A percentile compares a stretch with the other conserved stretches of the same genome.
Conservation (phyloP, 1,140 invertebrate species). For the Chymomyza costata region DNA sequence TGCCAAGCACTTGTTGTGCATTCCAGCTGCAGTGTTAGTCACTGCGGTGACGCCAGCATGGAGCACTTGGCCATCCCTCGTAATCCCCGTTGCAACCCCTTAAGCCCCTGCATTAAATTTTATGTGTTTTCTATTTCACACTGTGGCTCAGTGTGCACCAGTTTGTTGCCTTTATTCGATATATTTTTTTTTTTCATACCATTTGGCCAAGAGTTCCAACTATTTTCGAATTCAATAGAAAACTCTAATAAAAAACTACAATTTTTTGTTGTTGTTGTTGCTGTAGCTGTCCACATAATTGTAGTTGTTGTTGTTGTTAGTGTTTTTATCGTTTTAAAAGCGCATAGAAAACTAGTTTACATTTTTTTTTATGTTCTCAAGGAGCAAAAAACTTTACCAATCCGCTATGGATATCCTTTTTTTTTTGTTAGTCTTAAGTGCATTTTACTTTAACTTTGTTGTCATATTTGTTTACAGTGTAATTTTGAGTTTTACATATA, state of each 20-base stretch:
- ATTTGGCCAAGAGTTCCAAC: constrained; percentile 28
- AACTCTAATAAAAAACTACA: constrained; percentile 48
- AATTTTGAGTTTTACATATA: too few relatives aligned
- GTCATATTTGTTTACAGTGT: too few relatives aligned
- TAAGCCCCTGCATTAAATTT: constrained; percentile 51
- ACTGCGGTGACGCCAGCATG: constrained; percentile 1
- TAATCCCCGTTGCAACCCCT: constrained; percentile 5
- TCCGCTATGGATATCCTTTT: too few relatives aligned
- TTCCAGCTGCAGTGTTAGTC: not conserved
- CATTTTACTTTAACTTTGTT: too few relatives aligned
- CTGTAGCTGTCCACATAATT: constrained; percentile 11
- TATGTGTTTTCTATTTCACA: constrained; percentile 65
- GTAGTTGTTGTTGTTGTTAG: constrained; percentile 9
- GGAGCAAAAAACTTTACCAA: too few relatives aligned
- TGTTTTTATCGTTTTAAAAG: constrained; percentile 49
- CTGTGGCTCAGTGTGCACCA: constrained; percentile 20
- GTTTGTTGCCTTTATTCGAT: not conserved
- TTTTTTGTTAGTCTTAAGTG: too few relatives aligned
- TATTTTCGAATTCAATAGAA: constrained; percentile 60
- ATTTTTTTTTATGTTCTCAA: constrained; percentile 40
- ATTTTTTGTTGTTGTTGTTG: constrained; percentile 6
- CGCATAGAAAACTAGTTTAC: constrained; percentile 48
- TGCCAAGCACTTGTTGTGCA: constrained; percentile 13
- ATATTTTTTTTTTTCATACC: constrained; percentile 41
- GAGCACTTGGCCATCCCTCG: constrained; percentile 2